phyloP scores from a whole-genome alignment of 1,140 invertebrate genomes.

The Drosophila melanogaster region Release_6_plus_ISO1_MT NT_033779.5:16624001-16624500 shows the following conservation, averaged over 20 bases:
- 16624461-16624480: not conserved
- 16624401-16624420: constrained; percentile 34
- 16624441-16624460: constrained; percentile 19
- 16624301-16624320: constrained; percentile 43
- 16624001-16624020: constrained; percentile 41
- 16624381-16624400: constrained; percentile 12
- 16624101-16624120: constrained; percentile 45
- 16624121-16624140: constrained; percentile 67
- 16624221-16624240: not conserved
- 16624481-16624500: constrained; percentile 22
- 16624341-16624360: no score
- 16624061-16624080: constrained; percentile 31
- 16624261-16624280: constrained; percentile 20
- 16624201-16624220: constrained; percentile 62
- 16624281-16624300: constrained; percentile 33
- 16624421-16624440: constrained; percentile 66
- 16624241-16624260: constrained; percentile 45
- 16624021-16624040: constrained; percentile 16
- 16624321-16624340: constrained; percentile 58
- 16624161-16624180: constrained; percentile 70
- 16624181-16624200: constrained; percentile 76
- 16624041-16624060: constrained; percentile 12
- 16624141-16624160: constrained; percentile 58
- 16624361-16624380: constrained; percentile 35
- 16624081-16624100: not conserved